Percentiles rank a stretch among this genome's conserved stretches.
phyloP scores from a whole-genome alignment of 1,140 invertebrate species.

The Meloidogyne floridensis region DNA sequence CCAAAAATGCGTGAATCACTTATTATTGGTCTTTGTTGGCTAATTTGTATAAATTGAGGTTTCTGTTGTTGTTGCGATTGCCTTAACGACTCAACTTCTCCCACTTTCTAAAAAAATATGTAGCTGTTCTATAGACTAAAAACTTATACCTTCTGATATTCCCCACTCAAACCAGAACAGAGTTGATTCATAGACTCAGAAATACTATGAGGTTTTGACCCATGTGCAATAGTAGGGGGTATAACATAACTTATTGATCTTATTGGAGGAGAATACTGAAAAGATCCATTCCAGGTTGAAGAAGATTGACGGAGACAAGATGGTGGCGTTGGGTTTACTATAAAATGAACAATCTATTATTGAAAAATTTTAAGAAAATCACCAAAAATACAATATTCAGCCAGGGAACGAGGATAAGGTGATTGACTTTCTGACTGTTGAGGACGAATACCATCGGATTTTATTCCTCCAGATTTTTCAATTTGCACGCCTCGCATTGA shows the following conservation, averaged over 20 bases:
- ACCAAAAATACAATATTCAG: conserved; percentile 34
- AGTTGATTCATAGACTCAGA: conserved; percentile 12
- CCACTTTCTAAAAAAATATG: background rate
- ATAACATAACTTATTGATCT: conserved; percentile 13
- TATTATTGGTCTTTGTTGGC: background rate
- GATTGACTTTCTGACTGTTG: conserved; percentile 3
- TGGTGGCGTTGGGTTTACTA: conserved; percentile 20
- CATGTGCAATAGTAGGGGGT: conserved; percentile 15
- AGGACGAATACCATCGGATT: background rate
- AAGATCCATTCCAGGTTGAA: conserved; percentile 15
- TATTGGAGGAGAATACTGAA: background rate
- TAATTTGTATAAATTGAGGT: background rate
- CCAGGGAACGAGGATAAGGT: conserved; percentile 24
- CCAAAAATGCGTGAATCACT: background rate
- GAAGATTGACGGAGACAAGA: conserved; percentile 12
- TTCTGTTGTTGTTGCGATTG: background rate
- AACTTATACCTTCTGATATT: background rate
- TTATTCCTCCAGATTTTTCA: background rate
- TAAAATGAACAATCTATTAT: background rate
- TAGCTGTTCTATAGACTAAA: background rate
- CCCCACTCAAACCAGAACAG: background rate
- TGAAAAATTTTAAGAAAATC: background rate
- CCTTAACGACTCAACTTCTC: background rate
- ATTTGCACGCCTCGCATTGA: background rate
- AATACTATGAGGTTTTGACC: conserved; percentile 11